These are phyloP conservation scores for Psammodynastes pulverulentus DNA, from an alignment of 2,113 vertebrate genomes.

Conservation along the genomic window DNA sequence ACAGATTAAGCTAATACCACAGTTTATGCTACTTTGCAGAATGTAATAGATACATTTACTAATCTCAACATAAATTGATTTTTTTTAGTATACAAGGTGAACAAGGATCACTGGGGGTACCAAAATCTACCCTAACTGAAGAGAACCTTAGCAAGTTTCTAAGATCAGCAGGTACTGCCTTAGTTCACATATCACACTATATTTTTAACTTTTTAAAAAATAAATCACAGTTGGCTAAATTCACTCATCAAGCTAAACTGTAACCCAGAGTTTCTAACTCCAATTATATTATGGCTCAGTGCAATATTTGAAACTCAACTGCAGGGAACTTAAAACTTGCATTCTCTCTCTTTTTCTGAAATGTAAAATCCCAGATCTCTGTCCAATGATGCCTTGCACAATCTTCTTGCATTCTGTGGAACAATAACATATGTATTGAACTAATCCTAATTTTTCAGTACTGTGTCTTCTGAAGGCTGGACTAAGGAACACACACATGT, in stretches of 20 bases:
- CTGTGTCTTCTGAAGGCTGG: background rate
- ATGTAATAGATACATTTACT: background rate
- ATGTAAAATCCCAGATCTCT: background rate
- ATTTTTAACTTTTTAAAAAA: background rate
- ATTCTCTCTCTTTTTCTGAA: background rate
- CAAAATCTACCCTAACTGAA: background rate
- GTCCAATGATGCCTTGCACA: background rate
- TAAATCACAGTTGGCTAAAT: background rate
- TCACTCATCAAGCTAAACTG: background rate
- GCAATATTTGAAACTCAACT: background rate
- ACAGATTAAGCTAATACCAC: background rate
- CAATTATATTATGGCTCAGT: background rate
- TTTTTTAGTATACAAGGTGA: background rate
- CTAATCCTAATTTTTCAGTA: background rate
- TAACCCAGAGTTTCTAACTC: background rate
- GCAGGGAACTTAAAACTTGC: background rate
- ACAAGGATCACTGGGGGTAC: background rate
- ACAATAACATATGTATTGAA: too few species aligned
- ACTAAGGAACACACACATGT: background rate
- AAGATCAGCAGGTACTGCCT: background rate
- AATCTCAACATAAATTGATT: background rate
- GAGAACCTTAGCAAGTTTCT: background rate
- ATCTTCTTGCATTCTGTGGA: background rate
- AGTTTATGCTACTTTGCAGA: background rate
- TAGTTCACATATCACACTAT: background rate